Percentiles rank a stretch among this genome's conserved stretches.
phyloP scores from a whole-genome alignment of 2,797 vertebrate species.

The Hydrophis major region DNA sequence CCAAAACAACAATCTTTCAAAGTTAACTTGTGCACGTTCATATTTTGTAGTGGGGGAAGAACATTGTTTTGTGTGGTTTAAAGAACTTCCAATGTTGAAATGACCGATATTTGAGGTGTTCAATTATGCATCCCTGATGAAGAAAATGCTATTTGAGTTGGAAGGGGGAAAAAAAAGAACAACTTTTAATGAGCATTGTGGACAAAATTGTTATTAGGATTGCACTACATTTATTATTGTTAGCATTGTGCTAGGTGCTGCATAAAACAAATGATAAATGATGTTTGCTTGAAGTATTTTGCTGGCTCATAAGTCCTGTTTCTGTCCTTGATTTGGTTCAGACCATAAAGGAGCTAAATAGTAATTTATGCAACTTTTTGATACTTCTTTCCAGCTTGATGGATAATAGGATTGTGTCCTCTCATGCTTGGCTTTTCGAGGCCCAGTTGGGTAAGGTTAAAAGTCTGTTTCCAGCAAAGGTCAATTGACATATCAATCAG shows the following conservation, averaged over 20 bases:
- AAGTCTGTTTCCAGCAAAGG: background rate
- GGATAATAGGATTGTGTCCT: background rate
- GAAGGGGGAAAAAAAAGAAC: background rate
- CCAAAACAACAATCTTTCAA: background rate
- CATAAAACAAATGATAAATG: background rate
- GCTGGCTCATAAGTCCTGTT: background rate
- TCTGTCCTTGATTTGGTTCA: background rate
- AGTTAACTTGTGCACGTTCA: conserved; percentile 2
- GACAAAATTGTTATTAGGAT: background rate
- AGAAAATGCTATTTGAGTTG: background rate
- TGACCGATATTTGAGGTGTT: background rate
- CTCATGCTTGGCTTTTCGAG: background rate
- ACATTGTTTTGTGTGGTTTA: background rate
- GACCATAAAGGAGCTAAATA: background rate
- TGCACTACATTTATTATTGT: background rate
- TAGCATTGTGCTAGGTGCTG: background rate
- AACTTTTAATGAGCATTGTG: background rate
- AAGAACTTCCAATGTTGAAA: background rate
- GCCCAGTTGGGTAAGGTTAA: background rate
- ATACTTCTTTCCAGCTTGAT: background rate
- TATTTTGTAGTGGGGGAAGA: background rate
- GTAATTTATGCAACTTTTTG: background rate
- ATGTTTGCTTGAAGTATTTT: background rate
- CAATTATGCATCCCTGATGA: background rate
- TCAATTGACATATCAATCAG: background rate